Percentiles rank a stretch among this genome's conserved stretches.
Evolutionary conservation across 2,888 invertebrate species (phyloP).

Genomic region (Agonopterix arenella): DNA sequence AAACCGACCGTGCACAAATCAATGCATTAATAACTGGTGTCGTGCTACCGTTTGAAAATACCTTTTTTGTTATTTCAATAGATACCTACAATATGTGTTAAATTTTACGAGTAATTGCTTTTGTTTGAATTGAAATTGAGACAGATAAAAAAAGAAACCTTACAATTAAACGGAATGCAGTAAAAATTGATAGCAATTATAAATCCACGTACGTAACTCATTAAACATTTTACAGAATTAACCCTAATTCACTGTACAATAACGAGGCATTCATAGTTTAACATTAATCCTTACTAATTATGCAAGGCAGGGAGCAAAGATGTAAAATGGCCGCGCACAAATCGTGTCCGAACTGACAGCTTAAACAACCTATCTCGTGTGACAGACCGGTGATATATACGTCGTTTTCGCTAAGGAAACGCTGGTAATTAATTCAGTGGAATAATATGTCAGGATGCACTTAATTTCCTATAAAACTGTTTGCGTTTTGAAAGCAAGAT

Average conservation of each 20-base stretch:
- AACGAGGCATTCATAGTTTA: constrained; percentile 63
- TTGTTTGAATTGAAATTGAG: too few species aligned
- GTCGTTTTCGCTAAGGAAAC: constrained; percentile 55
- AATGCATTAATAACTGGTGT: constrained; percentile 56
- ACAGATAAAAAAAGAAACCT: too few species aligned
- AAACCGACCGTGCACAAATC: constrained; percentile 61
- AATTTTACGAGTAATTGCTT: too few species aligned
- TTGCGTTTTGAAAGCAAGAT: constrained; percentile 36
- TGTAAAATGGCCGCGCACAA: constrained; percentile 71
- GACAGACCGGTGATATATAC: constrained; percentile 70
- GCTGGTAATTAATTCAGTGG: constrained; percentile 65
- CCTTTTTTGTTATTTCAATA: too few species aligned
- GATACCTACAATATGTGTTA: too few species aligned
- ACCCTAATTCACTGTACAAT: constrained; percentile 52
- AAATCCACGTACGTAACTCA: constrained; percentile 2
- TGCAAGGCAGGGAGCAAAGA: constrained; percentile 69
- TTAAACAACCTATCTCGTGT: constrained; percentile 67
- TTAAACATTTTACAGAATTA: constrained; percentile 24
- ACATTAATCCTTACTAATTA: constrained; percentile 74
- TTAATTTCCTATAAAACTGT: constrained; percentile 68
- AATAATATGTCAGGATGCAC: constrained; percentile 70
- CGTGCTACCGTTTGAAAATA: constrained; percentile 10
- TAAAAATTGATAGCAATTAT: constrained; percentile 8
- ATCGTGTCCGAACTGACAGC: constrained; percentile 69
- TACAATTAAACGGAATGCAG: background rate